These are phyloP conservation scores for Picathartes gymnocephalus DNA, from an alignment of 2,113 vertebrate genomes.

Conservation along the genomic window DNA sequence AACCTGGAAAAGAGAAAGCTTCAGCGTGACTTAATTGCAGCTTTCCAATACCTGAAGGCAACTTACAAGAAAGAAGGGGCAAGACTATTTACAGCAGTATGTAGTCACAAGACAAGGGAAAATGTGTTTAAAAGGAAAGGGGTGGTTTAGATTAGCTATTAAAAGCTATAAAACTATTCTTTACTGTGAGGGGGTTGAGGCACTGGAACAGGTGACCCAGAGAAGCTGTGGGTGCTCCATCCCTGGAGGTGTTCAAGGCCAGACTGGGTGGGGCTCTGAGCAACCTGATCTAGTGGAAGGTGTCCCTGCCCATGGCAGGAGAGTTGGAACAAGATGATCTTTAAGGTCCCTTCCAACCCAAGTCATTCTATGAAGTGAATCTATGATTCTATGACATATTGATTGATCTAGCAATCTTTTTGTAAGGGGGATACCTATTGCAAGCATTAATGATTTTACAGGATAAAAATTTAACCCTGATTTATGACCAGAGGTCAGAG, in stretches of 20 bases:
- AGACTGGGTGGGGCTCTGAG: neutral
- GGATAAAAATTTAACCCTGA: neutral
- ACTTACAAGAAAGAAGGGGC: neutral
- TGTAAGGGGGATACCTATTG: neutral
- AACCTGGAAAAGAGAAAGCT: neutral
- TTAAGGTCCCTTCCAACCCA: neutral
- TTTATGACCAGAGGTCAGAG: neutral
- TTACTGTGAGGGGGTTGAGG: neutral
- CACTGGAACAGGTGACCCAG: neutral
- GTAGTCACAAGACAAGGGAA: neutral
- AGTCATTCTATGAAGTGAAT: neutral
- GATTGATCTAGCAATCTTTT: neutral
- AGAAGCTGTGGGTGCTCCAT: neutral
- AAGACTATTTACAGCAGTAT: rapidly evolving
- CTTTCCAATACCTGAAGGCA: neutral
- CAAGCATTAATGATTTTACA: neutral
- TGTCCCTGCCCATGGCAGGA: neutral
- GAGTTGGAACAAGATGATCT: neutral
- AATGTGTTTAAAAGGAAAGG: neutral
- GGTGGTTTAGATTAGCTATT: neutral
- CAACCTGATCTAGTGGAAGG: neutral
- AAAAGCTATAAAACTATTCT: neutral
- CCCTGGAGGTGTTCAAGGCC: neutral
- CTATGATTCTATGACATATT: neutral
- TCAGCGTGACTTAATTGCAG: rapidly evolving